phyloP scores from a whole-genome alignment of 2,113 vertebrate species.

The Myocastor coypus region DNA sequence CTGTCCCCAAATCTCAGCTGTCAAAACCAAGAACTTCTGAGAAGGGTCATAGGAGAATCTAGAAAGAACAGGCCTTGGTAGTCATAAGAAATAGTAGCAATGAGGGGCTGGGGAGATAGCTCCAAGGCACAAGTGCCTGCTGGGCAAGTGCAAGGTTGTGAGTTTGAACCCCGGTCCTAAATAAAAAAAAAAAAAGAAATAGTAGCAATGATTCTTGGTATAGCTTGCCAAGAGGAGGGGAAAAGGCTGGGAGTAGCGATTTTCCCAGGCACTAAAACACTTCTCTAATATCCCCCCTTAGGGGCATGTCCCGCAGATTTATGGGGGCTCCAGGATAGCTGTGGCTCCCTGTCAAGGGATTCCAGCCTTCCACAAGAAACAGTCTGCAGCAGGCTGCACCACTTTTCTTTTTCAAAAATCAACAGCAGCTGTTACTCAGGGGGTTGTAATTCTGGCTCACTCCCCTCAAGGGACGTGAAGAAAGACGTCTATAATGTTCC shows the following conservation, averaged over 20 bases:
- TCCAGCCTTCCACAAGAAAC: background rate
- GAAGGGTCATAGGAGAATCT: slow-evolving; percentile 43
- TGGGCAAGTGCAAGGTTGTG: too few species aligned
- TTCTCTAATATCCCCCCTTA: slow-evolving; percentile 65
- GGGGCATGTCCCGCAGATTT: background rate
- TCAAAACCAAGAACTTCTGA: slow-evolving; percentile 59
- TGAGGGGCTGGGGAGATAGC: too few species aligned
- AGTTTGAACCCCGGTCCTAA: too few species aligned
- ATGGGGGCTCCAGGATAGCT: background rate
- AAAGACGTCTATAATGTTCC: slow-evolving; percentile 5
- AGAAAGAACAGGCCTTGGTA: slow-evolving; percentile 19
- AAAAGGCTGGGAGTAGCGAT: background rate
- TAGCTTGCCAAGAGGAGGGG: slow-evolving; percentile 16
- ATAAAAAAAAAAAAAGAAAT: too few species aligned
- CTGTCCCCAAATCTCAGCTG: slow-evolving; percentile 60
- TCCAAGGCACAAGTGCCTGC: too few species aligned
- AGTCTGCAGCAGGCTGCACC: background rate
- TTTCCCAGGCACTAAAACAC: background rate
- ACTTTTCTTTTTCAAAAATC: slow-evolving; percentile 45
- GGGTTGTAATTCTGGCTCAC: background rate
- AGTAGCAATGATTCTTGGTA: background rate
- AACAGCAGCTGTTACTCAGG: background rate
- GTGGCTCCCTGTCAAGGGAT: background rate
- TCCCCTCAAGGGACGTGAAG: slow-evolving; percentile 9
- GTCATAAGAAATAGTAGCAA: slow-evolving; percentile 58